These are phyloP conservation scores for Tetheella fluctuosa DNA, from an alignment of 2,888 invertebrate genomes.

Conservation along the genomic window DNA sequence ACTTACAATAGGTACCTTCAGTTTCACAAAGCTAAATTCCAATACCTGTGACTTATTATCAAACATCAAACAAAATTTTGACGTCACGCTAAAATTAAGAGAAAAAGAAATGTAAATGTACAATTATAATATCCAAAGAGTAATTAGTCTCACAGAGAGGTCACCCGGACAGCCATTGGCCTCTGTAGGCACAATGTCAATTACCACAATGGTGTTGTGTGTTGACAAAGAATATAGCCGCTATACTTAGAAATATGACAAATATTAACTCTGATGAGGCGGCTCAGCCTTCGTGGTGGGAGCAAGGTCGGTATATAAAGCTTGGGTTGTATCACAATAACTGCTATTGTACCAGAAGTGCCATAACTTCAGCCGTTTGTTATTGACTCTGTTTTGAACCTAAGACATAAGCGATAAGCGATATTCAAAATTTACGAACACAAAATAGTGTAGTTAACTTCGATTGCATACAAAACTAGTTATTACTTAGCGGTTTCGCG, in stretches of 20 bases:
- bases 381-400: not conserved
- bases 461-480: too few species aligned
- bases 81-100: constrained; percentile 2
- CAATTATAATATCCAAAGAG: constrained; percentile 12
- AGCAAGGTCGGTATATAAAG: constrained; percentile 63
- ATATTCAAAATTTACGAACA: constrained; percentile 12
- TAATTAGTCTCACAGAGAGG: constrained; percentile 51
- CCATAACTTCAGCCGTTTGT: constrained; percentile 14
- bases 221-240: constrained; percentile 37
- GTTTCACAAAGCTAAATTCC: too few species aligned
- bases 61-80: not conserved
- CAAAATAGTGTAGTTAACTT: too few species aligned
- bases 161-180: constrained; percentile 59
- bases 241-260: constrained; percentile 30
- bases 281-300: constrained; percentile 52
- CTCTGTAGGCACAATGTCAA: constrained; percentile 60
- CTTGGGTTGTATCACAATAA: constrained; percentile 40
- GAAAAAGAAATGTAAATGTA: not conserved
- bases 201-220: constrained; percentile 47
- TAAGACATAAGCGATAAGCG: constrained; percentile 20
- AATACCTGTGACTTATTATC: not conserved
- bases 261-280: constrained; percentile 46
- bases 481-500: too few species aligned
- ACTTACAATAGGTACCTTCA: too few species aligned
- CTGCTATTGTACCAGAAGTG: constrained; percentile 34